Evolutionary conservation across 2,797 vertebrate species (phyloP).

Genomic region (Sebastes melanostomus): DNA sequence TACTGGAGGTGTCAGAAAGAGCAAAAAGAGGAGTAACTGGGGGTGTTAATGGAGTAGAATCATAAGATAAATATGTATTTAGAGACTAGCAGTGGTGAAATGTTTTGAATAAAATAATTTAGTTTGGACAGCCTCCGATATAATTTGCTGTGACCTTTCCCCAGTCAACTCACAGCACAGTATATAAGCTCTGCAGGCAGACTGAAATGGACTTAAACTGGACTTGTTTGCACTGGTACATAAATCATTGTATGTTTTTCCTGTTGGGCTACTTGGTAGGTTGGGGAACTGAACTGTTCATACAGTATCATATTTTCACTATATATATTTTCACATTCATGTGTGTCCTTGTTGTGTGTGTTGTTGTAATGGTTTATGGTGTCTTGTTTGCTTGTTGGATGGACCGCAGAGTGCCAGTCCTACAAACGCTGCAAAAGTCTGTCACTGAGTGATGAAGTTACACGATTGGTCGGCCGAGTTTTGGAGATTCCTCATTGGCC

Average conservation of each 20-base stretch:
- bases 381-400: no score
- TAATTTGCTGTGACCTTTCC: neutral
- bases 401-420: no score
- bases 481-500: no score
- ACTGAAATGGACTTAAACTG: no score
- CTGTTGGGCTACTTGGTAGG: neutral
- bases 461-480: no score
- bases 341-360: no score
- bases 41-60: neutral
- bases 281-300: neutral
- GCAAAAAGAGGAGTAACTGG: neutral
- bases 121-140: neutral
- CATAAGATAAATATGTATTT: neutral
- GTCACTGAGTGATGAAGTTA: no score
- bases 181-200: neutral
- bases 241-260: neutral
- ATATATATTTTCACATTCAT: no score
- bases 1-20: neutral
- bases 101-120: neutral
- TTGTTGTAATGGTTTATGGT: no score
- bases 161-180: neutral
- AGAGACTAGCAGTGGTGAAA: neutral
- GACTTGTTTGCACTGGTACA: no score
- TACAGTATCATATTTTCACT: neutral
- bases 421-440: no score